Conservation (phyloP, 1,140 invertebrate genomes). For the Tigriopus japonicus region DNA sequence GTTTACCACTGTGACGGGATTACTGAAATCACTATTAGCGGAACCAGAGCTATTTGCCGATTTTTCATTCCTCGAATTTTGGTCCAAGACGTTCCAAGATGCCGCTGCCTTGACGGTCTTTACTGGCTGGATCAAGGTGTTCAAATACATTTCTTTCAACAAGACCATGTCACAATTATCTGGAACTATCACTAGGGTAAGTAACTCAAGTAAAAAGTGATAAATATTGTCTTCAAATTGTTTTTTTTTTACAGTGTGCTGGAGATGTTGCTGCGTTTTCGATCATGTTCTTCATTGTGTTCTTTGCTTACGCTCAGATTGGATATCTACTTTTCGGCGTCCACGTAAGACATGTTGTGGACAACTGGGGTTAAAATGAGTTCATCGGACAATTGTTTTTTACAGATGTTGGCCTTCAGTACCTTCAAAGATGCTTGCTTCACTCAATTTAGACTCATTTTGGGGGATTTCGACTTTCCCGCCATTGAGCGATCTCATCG, state of each 20-base stretch:
- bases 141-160: slow-evolving; percentile 51
- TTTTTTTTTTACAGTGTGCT: slow-evolving; percentile 34
- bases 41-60: slow-evolving; percentile 26
- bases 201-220: not conserved
- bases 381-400: no score
- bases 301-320: slow-evolving; percentile 52
- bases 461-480: slow-evolving; percentile 34
- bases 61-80: slow-evolving; percentile 23
- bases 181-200: slow-evolving; percentile 34
- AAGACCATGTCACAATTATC: slow-evolving; percentile 56
- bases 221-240: not conserved
- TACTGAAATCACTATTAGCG: slow-evolving; percentile 24
- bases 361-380: not conserved
- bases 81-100: slow-evolving; percentile 34
- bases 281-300: slow-evolving; percentile 63
- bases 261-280: slow-evolving; percentile 55
- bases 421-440: slow-evolving; percentile 20
- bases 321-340: slow-evolving; percentile 47
- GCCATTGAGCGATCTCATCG: slow-evolving; percentile 29
- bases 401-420: slow-evolving; percentile 6
- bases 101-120: slow-evolving; percentile 24
- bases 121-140: slow-evolving; percentile 28
- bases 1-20: slow-evolving; percentile 20
- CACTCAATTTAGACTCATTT: slow-evolving; percentile 32
- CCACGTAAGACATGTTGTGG: not conserved